Base-by-base conservation (phyloP, 2,888 invertebrate genomes). In the Glyphotaelius pellucidus region DNA sequence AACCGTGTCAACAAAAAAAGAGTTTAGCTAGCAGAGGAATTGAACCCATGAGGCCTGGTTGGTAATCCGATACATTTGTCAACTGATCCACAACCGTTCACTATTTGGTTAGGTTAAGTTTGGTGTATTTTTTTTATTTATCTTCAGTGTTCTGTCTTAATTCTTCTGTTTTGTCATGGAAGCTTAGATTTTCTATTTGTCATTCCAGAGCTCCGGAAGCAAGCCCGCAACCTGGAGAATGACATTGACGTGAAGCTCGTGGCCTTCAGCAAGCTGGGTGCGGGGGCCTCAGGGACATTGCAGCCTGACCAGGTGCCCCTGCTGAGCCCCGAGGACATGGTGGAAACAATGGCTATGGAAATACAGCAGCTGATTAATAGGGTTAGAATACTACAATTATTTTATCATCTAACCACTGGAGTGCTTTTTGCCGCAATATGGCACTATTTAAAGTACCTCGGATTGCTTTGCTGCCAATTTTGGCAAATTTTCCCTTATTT, bases 241-340 rank as follows among this genome's bases (percentile, higher is more conserved):
- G 99, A 99, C 95, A 98, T 99, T 94, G 99, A 99, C 95, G 96
- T 98, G 19, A 99, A 99, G 95, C 96, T 99, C 93, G 99, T 99
- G 2, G 98, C 98, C 11, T 99, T 99, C 95, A 99, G 99, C 95
- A 99, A 99, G 96, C 96, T 99, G 80, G 99, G 99, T 32, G 97
- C 98, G 90, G 97, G 97, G 93, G 92, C 92, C 31, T 95, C 95
- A 1, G 95, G 96, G 0, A 95, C 95, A 1, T 96, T 96, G 87
- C 97, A 96, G 94, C 96, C 97, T 32, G 99, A 99, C 94, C 97
- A 97, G 94, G 97, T 98, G 86, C 99, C 99, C 0, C 96, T 99
- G n/a, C 96, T 99, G 67, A 98, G 98, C 93, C 97, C 97, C 90
- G 99, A 99, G 94, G 98, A 98, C 95, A 98, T 98, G 95, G 99